Percentiles rank a stretch among this genome's conserved stretches.
phyloP scores from a whole-genome alignment of 2,888 invertebrate genomes.

The Altica lythri region DNA sequence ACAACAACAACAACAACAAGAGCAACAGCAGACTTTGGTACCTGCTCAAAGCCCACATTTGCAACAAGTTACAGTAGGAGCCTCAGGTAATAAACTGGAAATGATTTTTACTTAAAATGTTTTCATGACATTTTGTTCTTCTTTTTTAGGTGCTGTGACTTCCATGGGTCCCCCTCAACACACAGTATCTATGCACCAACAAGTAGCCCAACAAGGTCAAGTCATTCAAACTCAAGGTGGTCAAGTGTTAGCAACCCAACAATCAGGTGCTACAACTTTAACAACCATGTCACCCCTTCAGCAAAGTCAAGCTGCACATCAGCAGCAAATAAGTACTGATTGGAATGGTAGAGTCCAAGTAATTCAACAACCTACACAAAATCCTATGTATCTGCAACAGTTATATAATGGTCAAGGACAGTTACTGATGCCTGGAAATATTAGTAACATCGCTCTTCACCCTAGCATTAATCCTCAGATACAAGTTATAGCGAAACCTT shows the following conservation, averaged over 20 bases:
- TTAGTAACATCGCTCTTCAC: slow-evolving; percentile 76
- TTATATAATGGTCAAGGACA: slow-evolving; percentile 81
- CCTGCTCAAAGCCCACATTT: slow-evolving; percentile 40
- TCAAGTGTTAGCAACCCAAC: slow-evolving; percentile 51
- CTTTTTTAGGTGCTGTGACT: slow-evolving; percentile 46
- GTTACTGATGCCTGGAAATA: slow-evolving; percentile 78
- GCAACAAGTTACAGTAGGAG: slow-evolving; percentile 34
- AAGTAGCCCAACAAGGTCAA: slow-evolving; percentile 53
- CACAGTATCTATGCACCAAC: slow-evolving; percentile 62
- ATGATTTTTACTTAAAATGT: not conserved
- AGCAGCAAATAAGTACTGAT: slow-evolving; percentile 67
- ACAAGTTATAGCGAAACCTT: slow-evolving; percentile 83
- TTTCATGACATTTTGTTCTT: not conserved
- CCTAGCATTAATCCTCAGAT: slow-evolving; percentile 76
- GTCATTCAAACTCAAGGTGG: slow-evolving; percentile 58
- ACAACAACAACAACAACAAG: slow-evolving; percentile 55
- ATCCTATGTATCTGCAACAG: slow-evolving; percentile 76
- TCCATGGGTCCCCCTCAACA: slow-evolving; percentile 56
- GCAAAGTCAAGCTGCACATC: slow-evolving; percentile 60
- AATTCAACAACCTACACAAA: slow-evolving; percentile 80
- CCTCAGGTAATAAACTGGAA: slow-evolving; percentile 27
- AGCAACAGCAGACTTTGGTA: slow-evolving; percentile 52
- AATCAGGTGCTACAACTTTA: slow-evolving; percentile 63
- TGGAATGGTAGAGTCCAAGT: slow-evolving; percentile 77
- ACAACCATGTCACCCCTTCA: slow-evolving; percentile 80